Base-by-base conservation (phyloP, 2,888 invertebrate species). In the Ophioninae sp. region DNA sequence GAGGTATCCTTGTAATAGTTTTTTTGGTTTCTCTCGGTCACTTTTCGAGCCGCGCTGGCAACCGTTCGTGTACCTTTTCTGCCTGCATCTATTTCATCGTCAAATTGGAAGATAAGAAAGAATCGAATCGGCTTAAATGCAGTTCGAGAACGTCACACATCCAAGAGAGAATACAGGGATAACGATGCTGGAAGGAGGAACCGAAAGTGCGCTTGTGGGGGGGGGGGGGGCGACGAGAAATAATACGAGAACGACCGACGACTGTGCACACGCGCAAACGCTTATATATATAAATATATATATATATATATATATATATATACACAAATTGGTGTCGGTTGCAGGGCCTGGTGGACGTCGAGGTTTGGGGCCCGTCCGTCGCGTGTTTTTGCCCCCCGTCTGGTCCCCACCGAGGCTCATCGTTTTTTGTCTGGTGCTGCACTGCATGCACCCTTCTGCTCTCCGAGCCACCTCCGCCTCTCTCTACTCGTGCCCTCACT, bases 311-410 rank as follows among this genome's bases (percentile, higher is more conserved):
- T 67, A 61, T 3, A 67, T 67, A 79, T 68, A 75, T 56, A 64
- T 41, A 69, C 64, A 61, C 57, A 44, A 39, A 10, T 85, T 83
- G 83, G 84, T 86, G 87, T 86, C 85, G 88, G 87, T 87, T 87
- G 86, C 72, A 82, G 88, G 88, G 88, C 86, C 87, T 85, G 73
- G 70, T 73, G 75, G 79, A 84, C 74, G 75, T 76, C 72, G 84
- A 87, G 89, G 88, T 90, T 89, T 89, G 88, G 89, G 90, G 87
- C 89, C 89, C 88, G 84, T 73, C 82, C 76, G 89, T 90, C 89
- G 89, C 89, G 88, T 90, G 90, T 90, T 90, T 90, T 90, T 90
- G 90, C 89, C 90, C 90, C 89, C 89, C 89, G 90, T 90, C 90
- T 90, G 90, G 90, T 87, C 89, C 89, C 90, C 89, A 87, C 89